Evolutionary conservation across 2,888 invertebrate species (phyloP).

Genomic region (Tholera decimalis): DNA sequence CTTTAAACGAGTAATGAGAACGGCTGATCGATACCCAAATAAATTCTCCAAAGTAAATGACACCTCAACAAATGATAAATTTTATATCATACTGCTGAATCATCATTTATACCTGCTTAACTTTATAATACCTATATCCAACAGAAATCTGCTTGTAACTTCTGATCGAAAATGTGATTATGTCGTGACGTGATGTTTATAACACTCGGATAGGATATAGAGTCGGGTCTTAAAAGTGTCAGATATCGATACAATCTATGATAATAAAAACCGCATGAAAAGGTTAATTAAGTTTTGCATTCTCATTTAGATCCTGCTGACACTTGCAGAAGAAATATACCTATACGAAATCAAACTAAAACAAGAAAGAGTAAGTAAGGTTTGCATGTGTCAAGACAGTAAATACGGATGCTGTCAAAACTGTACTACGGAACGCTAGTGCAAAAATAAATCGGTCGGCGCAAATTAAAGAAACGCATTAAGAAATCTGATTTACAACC

Average conservation of each 20-base stretch:
- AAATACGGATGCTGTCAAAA: slow-evolving; percentile 73
- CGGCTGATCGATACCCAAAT: slow-evolving; percentile 78
- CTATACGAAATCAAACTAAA: slow-evolving; percentile 45
- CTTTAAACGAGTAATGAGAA: slow-evolving; percentile 72
- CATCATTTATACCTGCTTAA: slow-evolving; percentile 50
- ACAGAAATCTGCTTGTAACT: slow-evolving; percentile 23
- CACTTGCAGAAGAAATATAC: slow-evolving; percentile 23
- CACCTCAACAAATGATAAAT: slow-evolving; percentile 73
- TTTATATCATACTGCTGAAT: slow-evolving; percentile 66
- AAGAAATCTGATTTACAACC: slow-evolving; percentile 83
- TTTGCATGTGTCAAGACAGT: slow-evolving; percentile 70
- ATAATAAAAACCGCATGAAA: slow-evolving; percentile 42
- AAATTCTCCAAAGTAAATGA: slow-evolving; percentile 74
- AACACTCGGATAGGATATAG: slow-evolving; percentile 12
- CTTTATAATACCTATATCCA: slow-evolving; percentile 32
- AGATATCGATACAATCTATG: slow-evolving; percentile 40
- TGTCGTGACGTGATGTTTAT: slow-evolving; percentile 17
- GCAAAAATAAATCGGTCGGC: slow-evolving; percentile 77
- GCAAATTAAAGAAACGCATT: slow-evolving; percentile 82
- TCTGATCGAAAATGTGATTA: slow-evolving; percentile 36
- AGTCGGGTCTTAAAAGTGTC: slow-evolving; percentile 36
- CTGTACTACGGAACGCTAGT: slow-evolving; percentile 71
- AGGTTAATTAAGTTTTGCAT: slow-evolving; percentile 41
- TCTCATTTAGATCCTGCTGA: slow-evolving; percentile 26
- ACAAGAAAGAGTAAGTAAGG: slow-evolving; percentile 46